Conservation (phyloP, 2,888 invertebrate genomes). For the Isotomurus palustris region DNA sequence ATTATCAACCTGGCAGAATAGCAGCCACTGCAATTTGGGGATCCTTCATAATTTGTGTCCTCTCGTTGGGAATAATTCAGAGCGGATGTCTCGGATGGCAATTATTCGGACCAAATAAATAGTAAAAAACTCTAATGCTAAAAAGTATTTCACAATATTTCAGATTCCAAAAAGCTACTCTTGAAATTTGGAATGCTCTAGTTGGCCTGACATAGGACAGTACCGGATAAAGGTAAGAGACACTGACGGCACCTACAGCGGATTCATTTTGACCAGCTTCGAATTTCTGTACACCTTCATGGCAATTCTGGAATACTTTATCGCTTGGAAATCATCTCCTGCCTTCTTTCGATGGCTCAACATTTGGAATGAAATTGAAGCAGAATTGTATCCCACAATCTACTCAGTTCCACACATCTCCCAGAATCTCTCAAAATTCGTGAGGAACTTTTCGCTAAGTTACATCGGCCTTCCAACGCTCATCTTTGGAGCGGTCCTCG, state of each 20-base stretch:
- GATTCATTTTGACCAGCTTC: background rate
- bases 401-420: background rate
- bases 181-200: too few species aligned
- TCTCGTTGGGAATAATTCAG: too few species aligned
- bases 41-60: too few species aligned
- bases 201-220: background rate
- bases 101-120: too few species aligned
- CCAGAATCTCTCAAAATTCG: background rate
- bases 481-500: background rate
- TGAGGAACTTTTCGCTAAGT: background rate
- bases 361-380: slow-evolving; percentile 1
- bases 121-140: too few species aligned
- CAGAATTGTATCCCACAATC: background rate
- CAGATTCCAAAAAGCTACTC: too few species aligned
- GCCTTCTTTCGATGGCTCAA: background rate
- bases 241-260: background rate
- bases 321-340: background rate
- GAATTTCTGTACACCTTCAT: background rate
- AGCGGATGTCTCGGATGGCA: too few species aligned
- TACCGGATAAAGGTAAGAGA: background rate
- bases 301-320: background rate
- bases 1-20: too few species aligned
- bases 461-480: background rate
- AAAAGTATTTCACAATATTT: too few species aligned
- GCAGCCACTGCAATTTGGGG: too few species aligned